Percentiles rank a stretch among this genome's conserved stretches.
Evolutionary conservation across 2,113 vertebrate genomes (phyloP).

Genomic region (Prietella phreatophila): DNA sequence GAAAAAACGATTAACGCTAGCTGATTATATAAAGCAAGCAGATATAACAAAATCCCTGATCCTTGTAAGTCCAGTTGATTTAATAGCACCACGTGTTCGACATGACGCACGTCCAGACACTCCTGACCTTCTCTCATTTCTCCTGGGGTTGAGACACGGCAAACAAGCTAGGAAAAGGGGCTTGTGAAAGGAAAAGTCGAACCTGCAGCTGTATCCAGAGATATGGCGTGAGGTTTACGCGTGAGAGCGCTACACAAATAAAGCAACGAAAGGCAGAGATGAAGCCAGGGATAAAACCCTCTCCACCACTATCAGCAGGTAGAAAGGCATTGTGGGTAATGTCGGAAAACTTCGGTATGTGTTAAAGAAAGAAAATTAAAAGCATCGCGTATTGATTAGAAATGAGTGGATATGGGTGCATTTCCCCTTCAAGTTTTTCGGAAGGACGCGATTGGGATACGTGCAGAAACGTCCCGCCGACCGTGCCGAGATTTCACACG

Average conservation of each 20-base stretch:
- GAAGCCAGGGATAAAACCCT: background rate
- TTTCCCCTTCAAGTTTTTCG: background rate
- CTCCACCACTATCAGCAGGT: background rate
- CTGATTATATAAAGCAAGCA: no score
- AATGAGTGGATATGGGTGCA: background rate
- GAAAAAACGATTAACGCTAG: background rate
- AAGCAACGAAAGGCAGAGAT: background rate
- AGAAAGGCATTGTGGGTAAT: background rate
- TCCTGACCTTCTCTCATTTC: background rate
- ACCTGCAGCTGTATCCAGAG: no score
- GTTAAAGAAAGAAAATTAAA: background rate
- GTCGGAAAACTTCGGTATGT: background rate
- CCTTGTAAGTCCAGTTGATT: background rate
- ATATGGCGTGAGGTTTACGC: background rate
- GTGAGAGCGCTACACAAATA: background rate
- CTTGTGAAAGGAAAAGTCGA: background rate
- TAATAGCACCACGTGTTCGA: background rate
- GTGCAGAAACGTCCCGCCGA: background rate
- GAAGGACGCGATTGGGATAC: background rate
- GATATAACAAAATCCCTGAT: background rate
- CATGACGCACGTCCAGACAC: background rate
- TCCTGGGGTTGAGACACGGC: background rate
- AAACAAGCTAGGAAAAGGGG: background rate
- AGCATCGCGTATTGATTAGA: background rate
- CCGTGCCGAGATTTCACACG: slow-evolving; percentile 23